phyloP scores from a whole-genome alignment of 2,888 invertebrate genomes.

The Hypena proboscidalis region DNA sequence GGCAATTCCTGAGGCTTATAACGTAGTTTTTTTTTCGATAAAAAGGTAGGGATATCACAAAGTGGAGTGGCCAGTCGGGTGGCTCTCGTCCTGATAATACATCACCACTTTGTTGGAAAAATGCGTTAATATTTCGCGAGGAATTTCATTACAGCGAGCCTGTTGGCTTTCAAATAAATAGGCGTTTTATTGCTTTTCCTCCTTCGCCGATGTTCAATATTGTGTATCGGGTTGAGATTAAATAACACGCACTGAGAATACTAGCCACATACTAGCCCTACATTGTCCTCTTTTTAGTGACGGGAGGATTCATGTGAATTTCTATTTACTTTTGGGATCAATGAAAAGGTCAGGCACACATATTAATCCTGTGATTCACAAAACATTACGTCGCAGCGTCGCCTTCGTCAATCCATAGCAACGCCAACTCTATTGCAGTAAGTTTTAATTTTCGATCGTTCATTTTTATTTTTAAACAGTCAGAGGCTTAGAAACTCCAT shows the following conservation, averaged over 20 bases:
- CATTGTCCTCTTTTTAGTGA: slow-evolving; percentile 4
- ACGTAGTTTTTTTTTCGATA: slow-evolving; percentile 18
- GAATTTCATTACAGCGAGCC: slow-evolving; percentile 80
- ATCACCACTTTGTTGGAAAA: slow-evolving; percentile 76
- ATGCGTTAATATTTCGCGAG: slow-evolving; percentile 79
- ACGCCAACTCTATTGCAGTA: too few species aligned
- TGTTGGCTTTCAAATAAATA: slow-evolving; percentile 81
- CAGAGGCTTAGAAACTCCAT: too few species aligned
- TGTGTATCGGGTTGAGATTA: slow-evolving; percentile 67
- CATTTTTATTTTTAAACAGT: too few species aligned
- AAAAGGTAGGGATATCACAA: slow-evolving; percentile 22
- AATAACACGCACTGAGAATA: slow-evolving; percentile 46
- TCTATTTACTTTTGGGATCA: too few species aligned
- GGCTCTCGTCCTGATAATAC: slow-evolving; percentile 62
- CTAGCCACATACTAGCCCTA: slow-evolving; percentile 33
- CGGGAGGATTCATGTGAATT: too few species aligned
- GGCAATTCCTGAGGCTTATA: slow-evolving; percentile 3
- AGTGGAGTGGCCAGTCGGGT: slow-evolving; percentile 39
- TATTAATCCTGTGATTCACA: too few species aligned
- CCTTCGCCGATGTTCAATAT: slow-evolving; percentile 64
- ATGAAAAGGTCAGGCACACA: too few species aligned
- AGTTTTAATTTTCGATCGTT: too few species aligned
- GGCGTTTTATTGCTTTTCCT: slow-evolving; percentile 80
- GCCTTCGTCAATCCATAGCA: too few species aligned
- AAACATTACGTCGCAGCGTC: too few species aligned